Conservation (phyloP, 2,797 vertebrate genomes). For the Poeciliopsis turneri region DNA sequence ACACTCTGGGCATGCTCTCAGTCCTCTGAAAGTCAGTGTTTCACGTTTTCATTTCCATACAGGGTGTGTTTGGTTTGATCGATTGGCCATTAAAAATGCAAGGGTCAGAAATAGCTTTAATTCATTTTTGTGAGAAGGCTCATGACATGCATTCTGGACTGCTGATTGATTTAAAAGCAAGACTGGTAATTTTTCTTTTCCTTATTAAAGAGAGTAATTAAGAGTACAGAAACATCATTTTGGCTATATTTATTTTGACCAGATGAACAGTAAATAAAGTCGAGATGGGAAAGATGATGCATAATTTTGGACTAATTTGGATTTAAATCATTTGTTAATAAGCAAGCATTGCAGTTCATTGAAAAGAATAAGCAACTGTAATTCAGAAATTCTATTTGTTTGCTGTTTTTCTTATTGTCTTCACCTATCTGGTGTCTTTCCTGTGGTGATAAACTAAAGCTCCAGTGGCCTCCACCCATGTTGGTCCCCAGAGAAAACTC, state of each 20-base stretch:
- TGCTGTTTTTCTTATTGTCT: constrained; percentile 60
- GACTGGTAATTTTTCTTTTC: constrained; percentile 37
- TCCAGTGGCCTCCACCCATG: constrained; percentile 53
- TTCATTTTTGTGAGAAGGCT: constrained; percentile 60
- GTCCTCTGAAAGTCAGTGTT: constrained; percentile 54
- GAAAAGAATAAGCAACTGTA: constrained; percentile 24
- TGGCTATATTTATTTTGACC: background rate
- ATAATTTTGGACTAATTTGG: background rate
- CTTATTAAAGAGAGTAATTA: background rate
- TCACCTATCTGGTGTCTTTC: constrained; percentile 54
- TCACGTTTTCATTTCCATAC: constrained; percentile 68
- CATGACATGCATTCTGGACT: constrained; percentile 36
- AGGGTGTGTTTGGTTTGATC: constrained; percentile 58
- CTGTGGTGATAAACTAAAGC: constrained; percentile 56
- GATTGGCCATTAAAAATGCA: constrained; percentile 63
- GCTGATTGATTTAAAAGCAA: constrained; percentile 50
- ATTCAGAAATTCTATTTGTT: constrained; percentile 63
- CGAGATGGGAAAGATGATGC: background rate
- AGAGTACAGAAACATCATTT: background rate
- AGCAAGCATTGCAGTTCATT: constrained; percentile 34
- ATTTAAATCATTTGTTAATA: background rate
- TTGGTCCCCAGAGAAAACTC: constrained; percentile 54
- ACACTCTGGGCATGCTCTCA: constrained; percentile 54
- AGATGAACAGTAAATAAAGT: background rate
- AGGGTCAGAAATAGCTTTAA: constrained; percentile 60